Evolutionary conservation across 2,888 invertebrate species (phyloP).

Genomic region (Diaprepes abbreviatus): DNA sequence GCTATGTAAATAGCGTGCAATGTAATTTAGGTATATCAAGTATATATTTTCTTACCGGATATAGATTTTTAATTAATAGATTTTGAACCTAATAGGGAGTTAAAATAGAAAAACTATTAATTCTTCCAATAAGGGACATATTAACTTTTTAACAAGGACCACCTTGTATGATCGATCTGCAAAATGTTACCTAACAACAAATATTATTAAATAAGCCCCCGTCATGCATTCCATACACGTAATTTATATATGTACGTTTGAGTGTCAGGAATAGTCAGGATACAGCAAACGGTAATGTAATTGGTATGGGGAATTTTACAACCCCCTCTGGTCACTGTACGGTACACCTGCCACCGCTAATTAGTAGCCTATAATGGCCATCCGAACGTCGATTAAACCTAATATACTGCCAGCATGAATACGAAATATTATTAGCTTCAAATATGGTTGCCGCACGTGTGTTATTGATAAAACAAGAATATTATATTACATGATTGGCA

Average conservation of each 20-base stretch:
- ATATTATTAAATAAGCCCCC: neutral
- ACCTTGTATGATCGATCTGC: too few species aligned
- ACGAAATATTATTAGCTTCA: slow-evolving; percentile 39
- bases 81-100: too few species aligned
- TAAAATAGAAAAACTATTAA: too few species aligned
- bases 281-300: slow-evolving; percentile 53
- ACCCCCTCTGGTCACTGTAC: slow-evolving; percentile 61
- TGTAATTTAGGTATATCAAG: too few species aligned
- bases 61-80: too few species aligned
- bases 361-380: slow-evolving; percentile 68
- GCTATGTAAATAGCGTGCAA: too few species aligned
- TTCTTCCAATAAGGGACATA: too few species aligned
- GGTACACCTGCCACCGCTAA: slow-evolving; percentile 68
- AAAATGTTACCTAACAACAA: neutral
- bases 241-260: neutral
- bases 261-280: neutral
- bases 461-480: neutral
- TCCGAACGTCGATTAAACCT: slow-evolving; percentile 67
- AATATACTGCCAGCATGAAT: slow-evolving; percentile 60
- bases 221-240: neutral
- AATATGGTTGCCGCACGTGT: slow-evolving; percentile 18
- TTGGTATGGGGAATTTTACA: slow-evolving; percentile 60
- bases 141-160: too few species aligned
- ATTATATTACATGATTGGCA: neutral
- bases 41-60: too few species aligned